Evolutionary conservation across 2,797 vertebrate genomes (phyloP).

Genomic region (Astyanax mexicanus): DNA sequence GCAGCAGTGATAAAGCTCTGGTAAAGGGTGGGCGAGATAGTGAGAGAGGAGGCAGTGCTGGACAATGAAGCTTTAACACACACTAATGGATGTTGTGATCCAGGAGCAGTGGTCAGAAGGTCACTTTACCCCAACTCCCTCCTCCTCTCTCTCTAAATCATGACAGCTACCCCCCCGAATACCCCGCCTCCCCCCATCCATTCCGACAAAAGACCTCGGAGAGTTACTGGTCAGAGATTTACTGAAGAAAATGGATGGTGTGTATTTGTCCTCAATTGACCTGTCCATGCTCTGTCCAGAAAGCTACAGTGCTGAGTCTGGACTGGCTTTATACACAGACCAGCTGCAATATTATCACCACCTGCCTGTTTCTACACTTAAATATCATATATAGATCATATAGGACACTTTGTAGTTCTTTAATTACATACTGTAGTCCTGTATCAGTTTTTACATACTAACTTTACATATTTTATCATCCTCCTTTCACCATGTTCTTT

Average conservation of each 20-base stretch:
- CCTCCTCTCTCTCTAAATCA: conserved; percentile 18
- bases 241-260: neutral
- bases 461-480: too few relatives aligned
- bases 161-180: conserved; percentile 26
- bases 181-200: neutral
- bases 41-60: conserved; percentile 21
- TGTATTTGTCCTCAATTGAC: conserved; percentile 1
- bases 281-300: neutral
- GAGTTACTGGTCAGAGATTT: conserved; percentile 1
- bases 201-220: conserved; percentile 25
- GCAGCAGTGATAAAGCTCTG: conserved; percentile 28
- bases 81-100: conserved; percentile 70
- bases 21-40: conserved; percentile 35
- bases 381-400: too few relatives aligned
- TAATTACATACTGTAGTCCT: too few relatives aligned
- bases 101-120: conserved; percentile 42
- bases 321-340: neutral
- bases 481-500: too few relatives aligned
- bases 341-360: too few relatives aligned
- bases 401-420: too few relatives aligned
- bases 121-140: neutral
- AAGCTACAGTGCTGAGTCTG: neutral
- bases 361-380: too few relatives aligned
- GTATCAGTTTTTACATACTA: too few relatives aligned
- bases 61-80: conserved; percentile 60